Evolutionary conservation across 2,888 invertebrate genomes (phyloP).

Genomic region (Melanchra persicariae): DNA sequence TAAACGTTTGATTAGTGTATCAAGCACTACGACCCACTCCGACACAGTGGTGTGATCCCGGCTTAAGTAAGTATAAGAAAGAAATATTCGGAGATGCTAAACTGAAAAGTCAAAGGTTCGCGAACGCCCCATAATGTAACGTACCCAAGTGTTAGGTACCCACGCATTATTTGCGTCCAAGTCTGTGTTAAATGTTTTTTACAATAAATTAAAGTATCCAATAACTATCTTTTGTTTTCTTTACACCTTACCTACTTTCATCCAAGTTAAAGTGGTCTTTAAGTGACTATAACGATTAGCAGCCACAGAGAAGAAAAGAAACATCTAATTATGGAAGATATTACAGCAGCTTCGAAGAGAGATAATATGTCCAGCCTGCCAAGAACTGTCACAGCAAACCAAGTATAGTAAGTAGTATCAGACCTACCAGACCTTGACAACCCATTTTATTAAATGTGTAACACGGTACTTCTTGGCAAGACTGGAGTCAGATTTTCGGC

Average conservation of each 20-base stretch:
- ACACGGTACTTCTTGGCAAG: too few relatives aligned
- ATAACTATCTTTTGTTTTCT: conserved; percentile 37
- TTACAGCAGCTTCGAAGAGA: too few relatives aligned
- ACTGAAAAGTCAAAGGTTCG: conserved; percentile 17
- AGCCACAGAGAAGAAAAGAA: neutral
- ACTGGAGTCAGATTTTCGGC: too few relatives aligned
- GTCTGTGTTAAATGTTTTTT: conserved; percentile 60
- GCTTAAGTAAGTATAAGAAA: neutral
- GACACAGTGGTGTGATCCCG: too few relatives aligned
- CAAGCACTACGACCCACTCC: too few relatives aligned
- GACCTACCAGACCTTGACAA: too few relatives aligned
- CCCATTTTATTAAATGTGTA: too few relatives aligned
- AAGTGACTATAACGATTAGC: neutral
- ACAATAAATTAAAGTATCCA: conserved; percentile 51
- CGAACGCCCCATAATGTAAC: conserved; percentile 20
- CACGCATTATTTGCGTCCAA: conserved; percentile 66
- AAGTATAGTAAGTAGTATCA: too few relatives aligned
- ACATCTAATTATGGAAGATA: too few relatives aligned
- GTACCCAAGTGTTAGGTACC: conserved; percentile 44
- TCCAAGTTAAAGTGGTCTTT: neutral
- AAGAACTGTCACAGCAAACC: too few relatives aligned
- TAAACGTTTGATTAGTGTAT: too few relatives aligned
- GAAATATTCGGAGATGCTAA: conserved; percentile 7
- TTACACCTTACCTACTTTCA: neutral
- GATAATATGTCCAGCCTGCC: too few relatives aligned